phyloP scores from a whole-genome alignment of 2,888 invertebrate species.

The Luperina nickerlii region DNA sequence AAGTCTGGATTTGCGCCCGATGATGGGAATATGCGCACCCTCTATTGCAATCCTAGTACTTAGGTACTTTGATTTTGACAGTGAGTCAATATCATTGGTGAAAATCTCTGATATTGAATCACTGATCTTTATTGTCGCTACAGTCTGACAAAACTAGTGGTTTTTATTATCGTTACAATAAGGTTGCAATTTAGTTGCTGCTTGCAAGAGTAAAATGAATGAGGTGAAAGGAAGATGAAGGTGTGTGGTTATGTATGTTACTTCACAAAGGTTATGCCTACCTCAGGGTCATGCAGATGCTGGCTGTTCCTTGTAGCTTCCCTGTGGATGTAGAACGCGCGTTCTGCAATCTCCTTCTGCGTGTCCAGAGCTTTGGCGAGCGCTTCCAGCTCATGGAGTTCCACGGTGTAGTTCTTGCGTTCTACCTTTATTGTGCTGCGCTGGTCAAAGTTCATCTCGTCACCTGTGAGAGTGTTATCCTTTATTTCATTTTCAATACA shows the following conservation, averaged over 20 bases:
- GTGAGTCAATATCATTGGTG: too few relatives aligned
- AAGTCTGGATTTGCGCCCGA: neutral
- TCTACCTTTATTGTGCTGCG: slow-evolving; percentile 77
- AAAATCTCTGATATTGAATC: neutral
- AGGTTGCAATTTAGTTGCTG: neutral
- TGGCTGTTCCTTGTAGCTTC: slow-evolving; percentile 90
- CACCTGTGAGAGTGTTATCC: slow-evolving; percentile 74
- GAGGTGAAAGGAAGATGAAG: too few relatives aligned
- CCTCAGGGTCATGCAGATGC: slow-evolving; percentile 92
- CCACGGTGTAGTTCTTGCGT: slow-evolving; percentile 86
- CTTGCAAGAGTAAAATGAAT: too few relatives aligned
- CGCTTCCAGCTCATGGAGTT: slow-evolving; percentile 92
- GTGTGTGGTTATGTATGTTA: too few relatives aligned
- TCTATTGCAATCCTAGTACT: too few relatives aligned
- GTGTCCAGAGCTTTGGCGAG: slow-evolving; percentile 94
- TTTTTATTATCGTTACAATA: neutral
- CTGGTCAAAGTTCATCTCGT: slow-evolving; percentile 84
- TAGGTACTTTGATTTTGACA: too few relatives aligned
- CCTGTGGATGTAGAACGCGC: slow-evolving; percentile 92
- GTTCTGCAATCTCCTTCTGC: slow-evolving; percentile 93
- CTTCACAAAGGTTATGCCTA: slow-evolving; percentile 63
- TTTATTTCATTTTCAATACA: neutral
- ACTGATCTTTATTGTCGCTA: neutral
- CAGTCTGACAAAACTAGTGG: neutral
- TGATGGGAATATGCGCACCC: neutral